A percentile compares a stretch with the other conserved stretches of the same genome.
phyloP scores from a whole-genome alignment of 2,113 vertebrate species.

The Sebastes schlegelii region DNA sequence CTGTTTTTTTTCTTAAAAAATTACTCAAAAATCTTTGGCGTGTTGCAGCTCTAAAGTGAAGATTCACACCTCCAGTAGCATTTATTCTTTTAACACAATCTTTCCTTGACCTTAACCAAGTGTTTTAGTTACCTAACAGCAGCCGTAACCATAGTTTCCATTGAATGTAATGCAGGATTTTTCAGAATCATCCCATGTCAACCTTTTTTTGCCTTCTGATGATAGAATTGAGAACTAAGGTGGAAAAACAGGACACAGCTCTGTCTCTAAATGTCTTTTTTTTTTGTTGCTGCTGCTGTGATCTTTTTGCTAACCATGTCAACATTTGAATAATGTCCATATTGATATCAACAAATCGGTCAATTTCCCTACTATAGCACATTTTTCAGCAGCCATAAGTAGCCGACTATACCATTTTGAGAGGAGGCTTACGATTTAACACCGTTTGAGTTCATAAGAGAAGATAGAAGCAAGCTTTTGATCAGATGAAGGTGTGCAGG shows the following conservation, averaged over 20 bases:
- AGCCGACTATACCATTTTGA: constrained; percentile 1
- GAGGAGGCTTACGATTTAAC: constrained; percentile 2
- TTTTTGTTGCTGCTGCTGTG: background rate
- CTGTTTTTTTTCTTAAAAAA: too few species aligned
- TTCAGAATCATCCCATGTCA: too few species aligned
- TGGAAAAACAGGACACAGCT: background rate
- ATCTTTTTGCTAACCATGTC: background rate
- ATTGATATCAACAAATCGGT: background rate
- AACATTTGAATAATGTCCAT: constrained; percentile 1
- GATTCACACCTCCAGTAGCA: background rate
- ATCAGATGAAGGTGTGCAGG: constrained; percentile 33
- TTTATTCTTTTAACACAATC: background rate
- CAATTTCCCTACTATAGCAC: background rate
- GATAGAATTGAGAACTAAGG: background rate
- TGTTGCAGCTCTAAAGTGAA: background rate
- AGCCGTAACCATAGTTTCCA: background rate
- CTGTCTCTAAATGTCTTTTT: background rate
- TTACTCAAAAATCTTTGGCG: too few species aligned
- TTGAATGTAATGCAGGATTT: too few species aligned
- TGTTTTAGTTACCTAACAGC: background rate
- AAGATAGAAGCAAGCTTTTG: constrained; percentile 18
- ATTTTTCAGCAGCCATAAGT: background rate
- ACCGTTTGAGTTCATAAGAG: background rate
- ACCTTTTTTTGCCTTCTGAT: background rate
- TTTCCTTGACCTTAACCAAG: background rate